Conservation (phyloP, 2,797 vertebrate genomes). For the Premnoplex brunnescens region DNA sequence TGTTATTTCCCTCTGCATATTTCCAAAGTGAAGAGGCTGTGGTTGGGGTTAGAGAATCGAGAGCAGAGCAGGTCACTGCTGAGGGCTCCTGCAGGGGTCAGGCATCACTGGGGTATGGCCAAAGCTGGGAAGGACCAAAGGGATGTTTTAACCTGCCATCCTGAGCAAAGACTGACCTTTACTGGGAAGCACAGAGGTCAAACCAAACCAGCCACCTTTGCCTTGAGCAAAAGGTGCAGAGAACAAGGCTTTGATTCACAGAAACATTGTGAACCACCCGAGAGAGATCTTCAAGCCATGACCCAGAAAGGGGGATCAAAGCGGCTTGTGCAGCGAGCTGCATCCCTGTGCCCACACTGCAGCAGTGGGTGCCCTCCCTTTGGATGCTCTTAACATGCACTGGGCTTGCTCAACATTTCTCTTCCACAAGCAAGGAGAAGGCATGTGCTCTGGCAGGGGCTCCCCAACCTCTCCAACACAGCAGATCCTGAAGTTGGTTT, state of each 20-base stretch:
- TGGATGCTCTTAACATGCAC: neutral
- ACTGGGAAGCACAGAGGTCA: neutral
- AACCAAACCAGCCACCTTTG: neutral
- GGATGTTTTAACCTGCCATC: neutral
- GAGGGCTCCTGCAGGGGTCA: neutral
- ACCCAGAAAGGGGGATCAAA: neutral
- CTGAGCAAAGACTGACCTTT: neutral
- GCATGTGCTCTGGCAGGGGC: neutral
- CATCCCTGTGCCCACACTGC: fast-evolving
- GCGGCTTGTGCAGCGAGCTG: neutral
- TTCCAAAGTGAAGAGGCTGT: neutral
- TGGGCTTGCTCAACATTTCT: fast-evolving
- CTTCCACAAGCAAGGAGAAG: fast-evolving
- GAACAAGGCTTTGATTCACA: neutral
- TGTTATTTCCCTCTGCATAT: neutral
- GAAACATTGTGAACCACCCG: neutral
- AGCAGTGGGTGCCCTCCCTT: neutral
- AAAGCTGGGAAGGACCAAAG: neutral
- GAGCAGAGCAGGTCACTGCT: neutral
- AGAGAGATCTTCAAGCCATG: neutral
- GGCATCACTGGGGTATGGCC: neutral
- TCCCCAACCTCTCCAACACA: neutral
- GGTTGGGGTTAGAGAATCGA: neutral
- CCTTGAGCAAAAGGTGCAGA: neutral
- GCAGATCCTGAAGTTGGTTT: neutral